Evolutionary conservation across 1,140 invertebrate species (phyloP).

Genomic region (Melitaea cinxia): DNA sequence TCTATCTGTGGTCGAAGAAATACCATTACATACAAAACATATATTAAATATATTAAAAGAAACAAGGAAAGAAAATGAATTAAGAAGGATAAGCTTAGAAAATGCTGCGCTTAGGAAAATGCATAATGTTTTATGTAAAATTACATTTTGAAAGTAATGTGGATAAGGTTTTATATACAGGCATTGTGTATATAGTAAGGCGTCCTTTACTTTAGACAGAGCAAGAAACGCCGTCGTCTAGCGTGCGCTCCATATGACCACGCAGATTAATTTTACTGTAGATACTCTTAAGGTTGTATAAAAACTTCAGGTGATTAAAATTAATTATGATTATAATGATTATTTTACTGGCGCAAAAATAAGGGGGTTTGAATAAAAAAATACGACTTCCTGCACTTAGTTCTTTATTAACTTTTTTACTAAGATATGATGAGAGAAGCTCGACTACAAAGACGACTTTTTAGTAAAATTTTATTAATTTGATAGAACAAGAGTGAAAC

Average conservation of each 20-base stretch:
- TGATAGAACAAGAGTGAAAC: too few relatives aligned
- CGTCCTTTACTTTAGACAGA: slow-evolving; percentile 16
- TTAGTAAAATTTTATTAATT: too few relatives aligned
- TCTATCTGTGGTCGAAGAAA: too few relatives aligned
- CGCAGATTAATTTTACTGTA: slow-evolving; percentile 24
- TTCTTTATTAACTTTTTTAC: too few relatives aligned
- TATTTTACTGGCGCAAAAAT: too few relatives aligned
- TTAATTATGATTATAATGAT: too few relatives aligned
- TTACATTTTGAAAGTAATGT: slow-evolving; percentile 22
- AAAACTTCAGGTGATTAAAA: too few relatives aligned
- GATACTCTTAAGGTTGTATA: slow-evolving; percentile 13
- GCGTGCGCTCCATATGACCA: slow-evolving; percentile 18
- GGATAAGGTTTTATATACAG: slow-evolving; percentile 12
- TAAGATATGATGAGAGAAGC: too few relatives aligned
- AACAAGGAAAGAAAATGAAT: neutral
- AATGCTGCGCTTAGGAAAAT: slow-evolving; percentile 15
- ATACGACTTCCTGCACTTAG: too few relatives aligned
- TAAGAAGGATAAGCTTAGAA: slow-evolving; percentile 1
- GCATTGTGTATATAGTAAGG: slow-evolving; percentile 16
- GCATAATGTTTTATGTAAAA: slow-evolving; percentile 22
- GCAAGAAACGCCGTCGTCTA: slow-evolving; percentile 19
- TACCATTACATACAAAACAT: neutral
- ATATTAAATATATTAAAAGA: neutral
- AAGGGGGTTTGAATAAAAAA: too few relatives aligned
- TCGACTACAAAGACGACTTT: too few relatives aligned